These are phyloP conservation scores for Leuciscus idus DNA, from an alignment of 2,113 vertebrate genomes.

Conservation along the genomic window DNA sequence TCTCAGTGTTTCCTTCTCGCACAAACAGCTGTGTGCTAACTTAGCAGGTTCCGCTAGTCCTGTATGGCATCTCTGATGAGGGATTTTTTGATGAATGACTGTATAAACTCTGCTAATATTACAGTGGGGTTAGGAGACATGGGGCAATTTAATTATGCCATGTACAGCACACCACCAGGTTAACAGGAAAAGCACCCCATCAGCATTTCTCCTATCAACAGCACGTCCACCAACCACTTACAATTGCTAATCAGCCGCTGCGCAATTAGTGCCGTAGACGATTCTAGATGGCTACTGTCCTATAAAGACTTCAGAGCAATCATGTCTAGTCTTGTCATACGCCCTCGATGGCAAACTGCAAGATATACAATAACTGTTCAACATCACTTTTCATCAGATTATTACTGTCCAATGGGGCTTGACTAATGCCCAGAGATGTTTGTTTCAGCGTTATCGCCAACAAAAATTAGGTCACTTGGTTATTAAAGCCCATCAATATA, in stretches of 20 bases:
- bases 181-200: conserved; percentile 39
- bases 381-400: conserved; percentile 39
- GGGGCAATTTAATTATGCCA: conserved; percentile 52
- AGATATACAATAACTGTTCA: conserved; percentile 42
- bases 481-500: conserved; percentile 36
- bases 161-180: conserved; percentile 46
- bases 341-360: conserved; percentile 31
- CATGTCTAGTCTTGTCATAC: conserved; percentile 31
- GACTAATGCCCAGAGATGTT: conserved; percentile 21
- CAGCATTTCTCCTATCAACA: conserved; percentile 46
- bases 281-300: conserved; percentile 24
- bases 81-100: conserved; percentile 59
- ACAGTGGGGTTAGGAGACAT: conserved; percentile 57
- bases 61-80: conserved; percentile 40
- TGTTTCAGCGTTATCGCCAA: conserved; percentile 23
- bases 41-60: conserved; percentile 36
- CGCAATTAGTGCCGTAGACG: conserved; percentile 44
- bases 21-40: conserved; percentile 48
- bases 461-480: conserved; percentile 30
- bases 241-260: conserved; percentile 49
- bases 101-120: conserved; percentile 57
- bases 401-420: conserved; percentile 40
- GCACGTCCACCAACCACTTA: conserved; percentile 51
- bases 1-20: neutral
- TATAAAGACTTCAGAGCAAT: conserved; percentile 33